phyloP scores from a whole-genome alignment of 2,888 invertebrate genomes.

The Parascotia fuliginaria region DNA sequence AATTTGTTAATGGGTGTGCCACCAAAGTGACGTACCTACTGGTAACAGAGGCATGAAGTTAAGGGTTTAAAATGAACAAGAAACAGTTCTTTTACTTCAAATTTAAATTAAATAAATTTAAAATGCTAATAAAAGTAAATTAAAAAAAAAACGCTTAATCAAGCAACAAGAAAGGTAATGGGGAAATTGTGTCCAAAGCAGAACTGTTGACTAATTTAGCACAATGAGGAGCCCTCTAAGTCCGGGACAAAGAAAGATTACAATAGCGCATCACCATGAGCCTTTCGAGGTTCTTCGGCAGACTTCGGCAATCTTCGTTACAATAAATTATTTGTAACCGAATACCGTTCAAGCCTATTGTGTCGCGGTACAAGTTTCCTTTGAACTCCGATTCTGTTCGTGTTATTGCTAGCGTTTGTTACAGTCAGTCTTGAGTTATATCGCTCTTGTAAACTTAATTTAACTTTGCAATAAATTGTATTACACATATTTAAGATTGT shows the following conservation, averaged over 20 bases:
- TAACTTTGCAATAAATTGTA: not conserved
- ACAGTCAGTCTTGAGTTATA: slow-evolving; percentile 1
- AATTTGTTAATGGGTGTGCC: not conserved
- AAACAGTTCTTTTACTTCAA: too few relatives aligned
- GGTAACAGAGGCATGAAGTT: too few relatives aligned
- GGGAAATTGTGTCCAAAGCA: slow-evolving; percentile 40
- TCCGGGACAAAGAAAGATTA: slow-evolving; percentile 45
- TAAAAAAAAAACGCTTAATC: too few relatives aligned
- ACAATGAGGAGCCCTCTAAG: slow-evolving; percentile 40
- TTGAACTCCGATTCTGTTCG: slow-evolving; percentile 33
- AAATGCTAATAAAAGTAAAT: too few relatives aligned
- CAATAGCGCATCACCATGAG: slow-evolving; percentile 33
- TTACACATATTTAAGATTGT: not conserved
- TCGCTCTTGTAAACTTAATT: not conserved
- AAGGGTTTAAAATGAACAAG: too few relatives aligned
- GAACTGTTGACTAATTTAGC: slow-evolving; percentile 45
- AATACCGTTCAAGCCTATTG: slow-evolving; percentile 25
- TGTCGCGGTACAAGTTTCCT: slow-evolving; percentile 28
- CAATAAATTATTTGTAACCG: slow-evolving; percentile 27
- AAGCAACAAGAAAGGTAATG: slow-evolving; percentile 42
- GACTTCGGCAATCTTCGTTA: slow-evolving; percentile 18
- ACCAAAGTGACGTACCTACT: too few relatives aligned
- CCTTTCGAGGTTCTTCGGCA: slow-evolving; percentile 29
- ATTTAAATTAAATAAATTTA: too few relatives aligned
- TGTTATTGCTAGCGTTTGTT: slow-evolving; percentile 20